Evolutionary conservation across 2,113 vertebrate genomes (phyloP).

Genomic region (Ptilorrhoa leucosticta): DNA sequence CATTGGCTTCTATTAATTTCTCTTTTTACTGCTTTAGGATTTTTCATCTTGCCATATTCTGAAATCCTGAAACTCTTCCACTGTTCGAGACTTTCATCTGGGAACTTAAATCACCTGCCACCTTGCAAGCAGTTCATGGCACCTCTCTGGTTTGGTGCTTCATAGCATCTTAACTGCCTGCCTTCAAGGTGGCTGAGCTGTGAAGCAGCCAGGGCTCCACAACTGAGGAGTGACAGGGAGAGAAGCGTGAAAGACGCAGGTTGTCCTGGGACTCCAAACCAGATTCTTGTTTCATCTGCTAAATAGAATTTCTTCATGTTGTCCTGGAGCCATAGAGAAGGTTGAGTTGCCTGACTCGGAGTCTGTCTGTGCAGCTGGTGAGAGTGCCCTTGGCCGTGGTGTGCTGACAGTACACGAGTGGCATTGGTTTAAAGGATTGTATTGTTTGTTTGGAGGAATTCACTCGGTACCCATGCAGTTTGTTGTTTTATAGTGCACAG

Average conservation of each 20-base stretch:
- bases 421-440: neutral
- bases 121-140: neutral
- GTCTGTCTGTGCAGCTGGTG: neutral
- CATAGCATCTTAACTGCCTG: neutral
- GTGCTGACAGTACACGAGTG: neutral
- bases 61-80: neutral
- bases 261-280: neutral
- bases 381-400: neutral
- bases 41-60: neutral
- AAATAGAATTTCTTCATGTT: neutral
- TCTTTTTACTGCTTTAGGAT: neutral
- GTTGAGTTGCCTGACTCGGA: fast-evolving
- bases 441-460: neutral
- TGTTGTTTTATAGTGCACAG: neutral
- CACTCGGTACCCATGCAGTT: neutral
- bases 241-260: neutral
- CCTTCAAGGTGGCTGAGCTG: neutral
- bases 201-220: neutral
- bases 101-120: neutral
- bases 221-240: neutral
- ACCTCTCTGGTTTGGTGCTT: neutral
- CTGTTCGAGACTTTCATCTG: neutral
- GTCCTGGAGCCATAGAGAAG: neutral
- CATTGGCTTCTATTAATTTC: neutral
- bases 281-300: neutral